phyloP scores from a whole-genome alignment of 2,797 vertebrate species.

The Novumbra hubbsi region DNA sequence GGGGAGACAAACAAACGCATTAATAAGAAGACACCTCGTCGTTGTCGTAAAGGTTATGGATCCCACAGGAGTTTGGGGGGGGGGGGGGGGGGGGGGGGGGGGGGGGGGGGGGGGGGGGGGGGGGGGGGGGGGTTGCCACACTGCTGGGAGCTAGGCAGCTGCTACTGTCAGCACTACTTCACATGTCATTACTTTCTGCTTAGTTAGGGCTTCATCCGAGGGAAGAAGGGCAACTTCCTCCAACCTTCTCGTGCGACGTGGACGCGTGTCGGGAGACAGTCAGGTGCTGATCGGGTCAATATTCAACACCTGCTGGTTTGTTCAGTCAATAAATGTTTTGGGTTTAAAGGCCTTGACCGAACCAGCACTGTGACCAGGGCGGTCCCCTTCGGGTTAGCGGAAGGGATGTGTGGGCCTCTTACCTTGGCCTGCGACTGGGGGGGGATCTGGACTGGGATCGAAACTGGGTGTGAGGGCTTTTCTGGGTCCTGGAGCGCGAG shows the following conservation, averaged over 20 bases:
- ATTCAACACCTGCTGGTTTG: constrained; percentile 2
- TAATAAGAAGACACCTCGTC: constrained; percentile 71
- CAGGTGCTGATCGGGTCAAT: constrained; percentile 66
- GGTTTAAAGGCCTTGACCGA: background rate
- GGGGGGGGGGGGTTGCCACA: constrained; percentile 42
- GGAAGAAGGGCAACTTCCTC: constrained; percentile 70
- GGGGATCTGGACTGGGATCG: constrained; percentile 81
- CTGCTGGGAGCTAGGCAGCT: constrained; percentile 68
- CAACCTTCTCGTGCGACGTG: background rate
- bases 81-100: constrained; percentile 54
- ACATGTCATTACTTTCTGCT: constrained; percentile 82
- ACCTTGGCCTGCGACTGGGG: constrained; percentile 89
- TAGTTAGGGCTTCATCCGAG: constrained; percentile 74
- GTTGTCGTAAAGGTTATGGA: constrained; percentile 55
- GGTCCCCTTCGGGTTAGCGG: background rate
- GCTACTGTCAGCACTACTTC: constrained; percentile 81
- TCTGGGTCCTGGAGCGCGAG: constrained; percentile 81
- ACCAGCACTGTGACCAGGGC: background rate
- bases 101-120: constrained; percentile 53
- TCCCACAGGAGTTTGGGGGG: constrained; percentile 64
- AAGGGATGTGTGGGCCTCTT: constrained; percentile 32
- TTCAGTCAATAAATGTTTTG: background rate
- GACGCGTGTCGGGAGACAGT: constrained; percentile 53
- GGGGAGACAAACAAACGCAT: constrained; percentile 55
- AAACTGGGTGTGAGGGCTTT: constrained; percentile 80